Percentiles rank a stretch among this genome's conserved stretches.
phyloP scores from a whole-genome alignment of 2,113 vertebrate species.

The Sorex fumeus region DNA sequence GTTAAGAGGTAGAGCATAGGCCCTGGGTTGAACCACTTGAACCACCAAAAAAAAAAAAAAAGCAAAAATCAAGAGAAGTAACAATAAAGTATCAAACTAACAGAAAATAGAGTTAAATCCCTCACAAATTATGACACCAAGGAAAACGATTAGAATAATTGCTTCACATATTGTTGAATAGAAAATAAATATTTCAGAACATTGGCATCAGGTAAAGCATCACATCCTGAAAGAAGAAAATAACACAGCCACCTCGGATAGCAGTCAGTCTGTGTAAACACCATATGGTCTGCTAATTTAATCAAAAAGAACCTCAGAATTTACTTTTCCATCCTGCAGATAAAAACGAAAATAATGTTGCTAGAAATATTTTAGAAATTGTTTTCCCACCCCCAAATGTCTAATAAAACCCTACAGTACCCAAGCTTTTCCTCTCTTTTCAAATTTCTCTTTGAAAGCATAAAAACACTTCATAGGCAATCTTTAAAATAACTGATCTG shows the following conservation, averaged over 20 bases:
- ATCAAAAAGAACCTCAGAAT: conserved; percentile 86
- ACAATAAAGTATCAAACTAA: conserved; percentile 45
- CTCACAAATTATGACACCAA: conserved; percentile 46
- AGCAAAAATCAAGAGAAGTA: too few species aligned
- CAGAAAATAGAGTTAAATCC: conserved; percentile 49
- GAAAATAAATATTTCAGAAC: conserved; percentile 84
- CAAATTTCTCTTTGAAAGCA: conserved; percentile 46
- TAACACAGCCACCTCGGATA: conserved; percentile 83
- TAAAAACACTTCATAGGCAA: conserved; percentile 21
- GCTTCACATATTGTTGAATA: conserved; percentile 71
- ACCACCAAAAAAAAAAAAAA: too few species aligned
- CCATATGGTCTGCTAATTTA: conserved; percentile 89
- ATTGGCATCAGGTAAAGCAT: conserved; percentile 86
- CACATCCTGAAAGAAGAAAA: conserved; percentile 85
- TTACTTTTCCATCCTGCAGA: conserved; percentile 87
- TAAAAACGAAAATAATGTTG: conserved; percentile 80
- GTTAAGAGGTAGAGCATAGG: too few species aligned
- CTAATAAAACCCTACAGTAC: conserved; percentile 73
- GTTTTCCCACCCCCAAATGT: conserved; percentile 58
- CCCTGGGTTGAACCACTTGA: too few species aligned
- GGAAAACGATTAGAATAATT: conserved; percentile 78
- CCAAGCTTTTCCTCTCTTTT: conserved; percentile 52
- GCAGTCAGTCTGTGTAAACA: conserved; percentile 87
- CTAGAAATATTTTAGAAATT: conserved; percentile 68
- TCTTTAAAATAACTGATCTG: conserved; percentile 12